These are phyloP conservation scores for Spatulosminthurus flaviceps DNA, from an alignment of 2,888 invertebrate species.

Conservation along the genomic window DNA sequence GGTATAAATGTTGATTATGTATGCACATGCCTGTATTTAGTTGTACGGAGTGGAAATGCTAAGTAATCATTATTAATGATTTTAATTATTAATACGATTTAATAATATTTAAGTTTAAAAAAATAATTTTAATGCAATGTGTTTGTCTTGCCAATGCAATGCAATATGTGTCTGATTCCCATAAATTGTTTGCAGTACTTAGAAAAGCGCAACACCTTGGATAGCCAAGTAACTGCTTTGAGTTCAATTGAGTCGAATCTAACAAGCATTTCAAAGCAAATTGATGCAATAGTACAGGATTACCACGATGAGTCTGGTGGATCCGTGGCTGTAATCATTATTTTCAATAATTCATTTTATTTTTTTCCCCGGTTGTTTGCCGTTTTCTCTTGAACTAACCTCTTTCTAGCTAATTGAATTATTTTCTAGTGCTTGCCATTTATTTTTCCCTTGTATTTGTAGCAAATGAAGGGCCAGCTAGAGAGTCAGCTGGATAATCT, in stretches of 20 bases:
- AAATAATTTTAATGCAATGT: too few relatives aligned
- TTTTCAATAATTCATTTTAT: too few relatives aligned
- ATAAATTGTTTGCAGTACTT: conserved; percentile 30
- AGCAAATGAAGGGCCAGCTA: conserved; percentile 38
- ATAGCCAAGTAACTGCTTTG: conserved; percentile 44
- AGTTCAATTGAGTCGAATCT: conserved; percentile 36
- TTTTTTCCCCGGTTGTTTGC: not conserved
- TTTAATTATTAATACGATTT: too few relatives aligned
- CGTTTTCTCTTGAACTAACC: not conserved
- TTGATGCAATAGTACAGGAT: conserved; percentile 43
- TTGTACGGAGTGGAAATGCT: too few relatives aligned
- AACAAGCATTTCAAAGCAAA: conserved; percentile 41
- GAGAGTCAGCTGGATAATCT: conserved; percentile 38
- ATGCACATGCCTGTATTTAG: not conserved
- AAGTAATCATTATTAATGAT: too few relatives aligned
- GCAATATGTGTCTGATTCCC: too few relatives aligned
- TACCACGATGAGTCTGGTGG: conserved; percentile 46
- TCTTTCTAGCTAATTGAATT: not conserved
- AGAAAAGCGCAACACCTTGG: conserved; percentile 39
- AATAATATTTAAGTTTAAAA: too few relatives aligned
- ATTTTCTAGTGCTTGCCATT: not conserved
- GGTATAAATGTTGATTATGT: not conserved
- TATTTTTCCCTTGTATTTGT: not conserved
- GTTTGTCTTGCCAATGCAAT: too few relatives aligned
- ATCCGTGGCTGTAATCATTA: conserved; percentile 33